These are phyloP conservation scores for Drosophila navojoa DNA, from an alignment of 1,140 invertebrate species.

Conservation along the genomic window DNA sequence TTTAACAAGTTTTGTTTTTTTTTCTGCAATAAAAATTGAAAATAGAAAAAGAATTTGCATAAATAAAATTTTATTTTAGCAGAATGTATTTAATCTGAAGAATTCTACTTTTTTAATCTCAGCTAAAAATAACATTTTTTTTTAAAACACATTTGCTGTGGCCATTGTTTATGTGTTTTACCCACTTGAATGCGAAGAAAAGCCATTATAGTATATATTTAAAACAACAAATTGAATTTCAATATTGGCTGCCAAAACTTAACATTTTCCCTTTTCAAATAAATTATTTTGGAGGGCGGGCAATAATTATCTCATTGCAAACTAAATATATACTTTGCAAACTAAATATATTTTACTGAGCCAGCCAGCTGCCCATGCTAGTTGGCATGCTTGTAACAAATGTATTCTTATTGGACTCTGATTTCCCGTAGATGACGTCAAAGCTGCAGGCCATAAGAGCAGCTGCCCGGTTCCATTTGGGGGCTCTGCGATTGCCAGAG, in stretches of 20 bases:
- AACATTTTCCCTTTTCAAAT: constrained; percentile 16
- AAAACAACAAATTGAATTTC: constrained; percentile 3
- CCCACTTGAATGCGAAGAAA: constrained; percentile 35
- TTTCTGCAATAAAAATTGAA: background rate
- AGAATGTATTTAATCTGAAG: background rate
- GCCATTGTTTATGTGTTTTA: constrained; percentile 52
- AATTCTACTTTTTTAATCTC: background rate
- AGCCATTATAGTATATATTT: background rate
- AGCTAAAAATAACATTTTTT: constrained; percentile 47
- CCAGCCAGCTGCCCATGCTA: too few relatives aligned
- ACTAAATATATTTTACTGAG: too few relatives aligned
- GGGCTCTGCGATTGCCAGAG: constrained; percentile 29
- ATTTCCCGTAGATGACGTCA: constrained; percentile 65
- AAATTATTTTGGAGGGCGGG: constrained; percentile 6
- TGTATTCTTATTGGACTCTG: constrained; percentile 21
- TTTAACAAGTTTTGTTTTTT: constrained; percentile 4
- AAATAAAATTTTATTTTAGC: constrained; percentile 17
- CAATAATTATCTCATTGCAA: constrained; percentile 17
- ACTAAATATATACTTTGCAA: too few relatives aligned
- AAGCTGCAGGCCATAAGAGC: constrained; percentile 38
- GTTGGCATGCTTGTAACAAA: background rate
- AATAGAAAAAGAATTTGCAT: background rate
- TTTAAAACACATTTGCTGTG: constrained; percentile 31
- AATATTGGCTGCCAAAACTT: constrained; percentile 22
- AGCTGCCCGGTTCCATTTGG: constrained; percentile 42